Base-by-base conservation (phyloP, 1,140 invertebrate species). In the Anagrus nilaparvatae region DNA sequence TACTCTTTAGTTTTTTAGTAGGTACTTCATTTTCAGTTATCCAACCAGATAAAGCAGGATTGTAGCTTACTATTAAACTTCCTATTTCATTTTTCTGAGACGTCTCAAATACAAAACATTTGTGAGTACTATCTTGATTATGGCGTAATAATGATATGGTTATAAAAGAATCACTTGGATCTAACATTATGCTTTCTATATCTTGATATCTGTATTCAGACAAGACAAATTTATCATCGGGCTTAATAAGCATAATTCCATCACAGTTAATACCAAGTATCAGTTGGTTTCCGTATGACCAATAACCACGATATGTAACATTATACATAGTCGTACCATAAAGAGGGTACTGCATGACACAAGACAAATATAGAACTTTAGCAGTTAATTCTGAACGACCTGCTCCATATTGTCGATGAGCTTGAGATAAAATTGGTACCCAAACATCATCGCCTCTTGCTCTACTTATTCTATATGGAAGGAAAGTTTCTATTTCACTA, bases 341-440 rank as follows among this genome's bases (percentile, higher is more conserved):
- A 1, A 96, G 71, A 0, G 92, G 89, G 64, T 94, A 97, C 65
- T 97, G 92, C 87, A 95, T 96, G 1, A 97, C 92, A 57, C 91
- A 94, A 1, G 90, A 92, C 32, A 97, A 67, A 62, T 96, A 96
- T 50, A 95, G 75, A 7, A 93, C 89, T 67, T 95, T 95, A 2
- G 90, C 87, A 3, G 91, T 88, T 19, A 95, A 61, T 57, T 94
- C 89, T 5, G 85, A 81, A 50, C 93, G 83, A 1, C 88, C 89
- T 4, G 82, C 82, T 21, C 92, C 92, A 58, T 95, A 96, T 59
- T 90, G 86, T 16, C 79, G 72, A 65, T 91, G 87, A 2, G 87
- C 87, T 69, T 90, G 84, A 5, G 84, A 81, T 34, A 91, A 74
- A 49, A 88, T 87, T 12, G 82, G 84, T 2, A 90, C 81, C 86